Evolutionary conservation across 2,888 invertebrate genomes (phyloP), one percentile per base, ranked within the genome.

Genomic region (Argyresthia goedartella): DNA sequence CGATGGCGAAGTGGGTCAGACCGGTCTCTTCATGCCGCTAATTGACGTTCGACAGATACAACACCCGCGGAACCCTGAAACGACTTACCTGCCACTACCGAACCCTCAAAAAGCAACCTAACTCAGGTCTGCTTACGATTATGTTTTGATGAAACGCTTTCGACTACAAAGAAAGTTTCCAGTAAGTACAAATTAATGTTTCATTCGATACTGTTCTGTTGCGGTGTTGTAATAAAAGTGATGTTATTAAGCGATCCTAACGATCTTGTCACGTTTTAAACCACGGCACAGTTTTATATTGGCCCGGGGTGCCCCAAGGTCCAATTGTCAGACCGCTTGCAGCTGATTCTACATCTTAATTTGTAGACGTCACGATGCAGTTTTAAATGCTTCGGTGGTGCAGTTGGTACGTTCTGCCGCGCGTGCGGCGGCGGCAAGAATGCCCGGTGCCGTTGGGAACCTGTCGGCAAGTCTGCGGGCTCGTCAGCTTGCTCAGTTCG

Each of bases 231-330:
- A 76, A 82, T 84, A 84, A 82, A 84, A 81, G 64, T 71, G 71
- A 81, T 79, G 81, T 81, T 82, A 76, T 76, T 81, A 76, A 79
- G 74, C 75, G 77, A 81, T 78, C 71, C 65, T 60, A 69, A 63
- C 69, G 73, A 51, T 59, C 69, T 73, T 82, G 78, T 77, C 78
- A 76, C 82, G 76, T 82, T 84, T 73, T 74, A 73, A 72, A 71
- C 75, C 71, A 76, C 69, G 43, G 8, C 34, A 70, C 65, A 66
- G 73, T 67, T 73, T 68, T 25, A 25, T 66, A 59, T 63, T 57
- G 70, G 67, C 69, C 63, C 59, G 68, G 66, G 62, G 33, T 73
- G 63, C 65, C 67, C 62, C 75, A 76, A 76, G 76, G 77, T 55
- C 61, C 59, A 68, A 66, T 62, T 35, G 57, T 65, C 46, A 67